A percentile compares a stretch with the other conserved stretches of the same genome.
Evolutionary conservation across 2,113 vertebrate species (phyloP).

Genomic region (Oncorhynchus keta): DNA sequence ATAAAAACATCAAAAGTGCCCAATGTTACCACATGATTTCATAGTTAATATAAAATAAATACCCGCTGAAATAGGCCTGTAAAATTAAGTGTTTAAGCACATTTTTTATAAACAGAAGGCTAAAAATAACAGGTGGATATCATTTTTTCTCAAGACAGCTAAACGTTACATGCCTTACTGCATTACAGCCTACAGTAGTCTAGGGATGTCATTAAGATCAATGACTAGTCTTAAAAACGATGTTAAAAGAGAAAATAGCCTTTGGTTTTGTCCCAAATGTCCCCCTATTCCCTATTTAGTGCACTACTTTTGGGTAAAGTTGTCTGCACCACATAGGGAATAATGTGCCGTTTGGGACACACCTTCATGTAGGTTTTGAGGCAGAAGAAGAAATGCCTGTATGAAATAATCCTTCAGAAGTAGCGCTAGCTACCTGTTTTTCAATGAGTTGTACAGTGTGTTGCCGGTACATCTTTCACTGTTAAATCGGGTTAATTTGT

Average conservation of each 20-base stretch:
- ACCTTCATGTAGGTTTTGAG: too few species aligned
- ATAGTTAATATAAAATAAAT: too few species aligned
- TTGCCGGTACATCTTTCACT: background rate
- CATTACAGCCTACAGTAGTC: background rate
- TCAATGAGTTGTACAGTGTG: constrained; percentile 26
- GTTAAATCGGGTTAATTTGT: constrained; percentile 45
- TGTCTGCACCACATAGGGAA: too few species aligned
- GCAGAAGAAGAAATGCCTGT: background rate
- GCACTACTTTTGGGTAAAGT: too few species aligned
- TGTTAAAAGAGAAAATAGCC: too few species aligned
- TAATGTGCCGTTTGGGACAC: too few species aligned
- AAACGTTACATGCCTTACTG: background rate
- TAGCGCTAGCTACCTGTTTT: background rate
- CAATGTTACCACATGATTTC: too few species aligned
- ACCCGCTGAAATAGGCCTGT: background rate
- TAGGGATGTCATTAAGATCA: background rate
- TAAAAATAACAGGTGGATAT: background rate
- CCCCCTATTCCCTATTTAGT: too few species aligned
- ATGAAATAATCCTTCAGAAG: background rate
- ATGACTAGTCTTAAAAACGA: background rate
- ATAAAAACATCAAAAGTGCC: too few species aligned
- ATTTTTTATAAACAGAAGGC: too few species aligned
- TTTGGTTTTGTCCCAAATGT: too few species aligned
- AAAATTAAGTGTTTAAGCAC: background rate
- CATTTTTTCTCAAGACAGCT: background rate